These are phyloP conservation scores for Octonoba sinensis DNA, from an alignment of 2,888 invertebrate species.

Conservation along the genomic window DNA sequence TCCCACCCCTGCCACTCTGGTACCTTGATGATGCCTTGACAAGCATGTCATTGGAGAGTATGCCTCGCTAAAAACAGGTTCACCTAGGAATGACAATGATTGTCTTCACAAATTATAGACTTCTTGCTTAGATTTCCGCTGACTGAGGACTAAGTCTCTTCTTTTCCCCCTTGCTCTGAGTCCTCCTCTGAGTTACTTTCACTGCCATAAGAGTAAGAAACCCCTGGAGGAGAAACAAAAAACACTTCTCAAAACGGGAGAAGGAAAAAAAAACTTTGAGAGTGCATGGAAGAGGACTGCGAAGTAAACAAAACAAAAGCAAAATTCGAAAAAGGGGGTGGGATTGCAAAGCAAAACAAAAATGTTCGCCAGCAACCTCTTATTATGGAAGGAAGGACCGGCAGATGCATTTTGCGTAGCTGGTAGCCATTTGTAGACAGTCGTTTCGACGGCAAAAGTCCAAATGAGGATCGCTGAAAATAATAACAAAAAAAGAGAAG, in stretches of 20 bases:
- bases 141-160: slow-evolving; percentile 41
- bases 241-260: slow-evolving; percentile 15
- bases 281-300: slow-evolving; percentile 25
- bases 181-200: slow-evolving; percentile 37
- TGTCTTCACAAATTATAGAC: slow-evolving; percentile 62
- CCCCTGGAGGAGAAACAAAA: slow-evolving; percentile 24
- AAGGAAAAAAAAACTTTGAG: slow-evolving; percentile 5
- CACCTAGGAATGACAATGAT: slow-evolving; percentile 61
- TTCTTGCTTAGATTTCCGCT: slow-evolving; percentile 59
- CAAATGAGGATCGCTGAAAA: not conserved
- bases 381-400: slow-evolving; percentile 40
- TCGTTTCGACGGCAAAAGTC: not conserved
- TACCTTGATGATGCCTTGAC: slow-evolving; percentile 58
- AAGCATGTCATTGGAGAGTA: slow-evolving; percentile 57
- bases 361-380: slow-evolving; percentile 35
- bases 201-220: slow-evolving; percentile 19
- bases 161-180: slow-evolving; percentile 12
- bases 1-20: slow-evolving; percentile 38
- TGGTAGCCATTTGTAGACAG: slow-evolving; percentile 27
- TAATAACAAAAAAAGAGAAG: not conserved
- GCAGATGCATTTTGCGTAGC: slow-evolving; percentile 24
- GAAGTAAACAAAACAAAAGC: slow-evolving; percentile 26
- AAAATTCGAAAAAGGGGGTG: slow-evolving; percentile 12
- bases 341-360: slow-evolving; percentile 25
- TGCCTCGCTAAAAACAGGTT: slow-evolving; percentile 56